Evolutionary conservation across 2,797 vertebrate species (phyloP), one percentile per base, ranked within the genome.

Genomic region (Rhadinocentrus ornatus): DNA sequence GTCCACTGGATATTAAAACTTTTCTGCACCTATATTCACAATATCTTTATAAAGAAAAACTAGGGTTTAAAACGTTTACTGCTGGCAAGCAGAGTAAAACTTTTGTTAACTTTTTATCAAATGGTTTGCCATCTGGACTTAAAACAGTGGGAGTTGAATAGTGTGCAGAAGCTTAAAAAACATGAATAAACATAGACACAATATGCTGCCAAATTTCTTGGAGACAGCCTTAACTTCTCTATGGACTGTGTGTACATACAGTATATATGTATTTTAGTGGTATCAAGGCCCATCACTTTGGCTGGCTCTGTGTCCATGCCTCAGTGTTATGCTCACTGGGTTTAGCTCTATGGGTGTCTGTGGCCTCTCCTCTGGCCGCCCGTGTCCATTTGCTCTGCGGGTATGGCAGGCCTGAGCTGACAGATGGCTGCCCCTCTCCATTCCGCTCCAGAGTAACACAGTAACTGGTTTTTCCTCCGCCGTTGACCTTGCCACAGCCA

Each of bases 401-500:
- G 90, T 92, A 93, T 93, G 92, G 92, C 93, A 93, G 93, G 93
- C 92, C 92, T 79, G 90, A 92, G 92, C 93, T 94, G 93, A 95
- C 93, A 94, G 94, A 95, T 94, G 94, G 94, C 90, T 83, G 92
- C 90, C 90, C 92, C 93, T 92, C 91, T 92, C 91, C 91, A 93
- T 93, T 92, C 92, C 90, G 91, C 93, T 93, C 93, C 92, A 92
- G 93, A 93, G 91, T 93, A 94, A 93, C 93, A 93, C 93, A 94
- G 93, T 94, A 93, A 94, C 94, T 94, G 93, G 93, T 94, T 94
- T 94, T 93, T 94, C 93, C 93, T 94, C 91, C 90, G 93, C 91
- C 94, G 93, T 94, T 95, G 94, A 95, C 94, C 94, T 95, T 95
- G 94, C 94, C 94, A 88, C 92, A 93, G 93, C 93, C 93, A 93